These are phyloP conservation scores for Masnerella sp. DNA, from an alignment of 2,888 invertebrate genomes.

Conservation along the genomic window DNA sequence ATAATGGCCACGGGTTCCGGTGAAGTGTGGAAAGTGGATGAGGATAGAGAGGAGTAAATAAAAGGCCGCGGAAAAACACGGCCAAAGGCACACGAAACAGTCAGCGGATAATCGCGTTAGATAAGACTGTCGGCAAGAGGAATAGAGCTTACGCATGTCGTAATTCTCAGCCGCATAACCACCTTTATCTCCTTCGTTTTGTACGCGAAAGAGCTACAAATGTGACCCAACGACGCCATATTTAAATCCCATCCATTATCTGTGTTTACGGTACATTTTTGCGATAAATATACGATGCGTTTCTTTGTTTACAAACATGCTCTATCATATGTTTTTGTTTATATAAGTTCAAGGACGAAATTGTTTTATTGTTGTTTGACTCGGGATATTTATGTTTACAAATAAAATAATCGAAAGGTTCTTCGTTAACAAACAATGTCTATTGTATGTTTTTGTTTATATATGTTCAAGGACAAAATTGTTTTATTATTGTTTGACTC, in stretches of 20 bases:
- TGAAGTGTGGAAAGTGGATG: slow-evolving; percentile 57
- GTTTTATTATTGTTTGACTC: too few relatives aligned
- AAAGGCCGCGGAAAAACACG: slow-evolving; percentile 45
- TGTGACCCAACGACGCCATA: neutral
- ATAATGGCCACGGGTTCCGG: slow-evolving; percentile 66
- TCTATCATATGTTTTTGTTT: too few relatives aligned
- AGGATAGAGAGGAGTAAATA: slow-evolving; percentile 61
- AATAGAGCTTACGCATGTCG: slow-evolving; percentile 71
- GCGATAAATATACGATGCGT: too few relatives aligned
- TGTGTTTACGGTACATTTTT: too few relatives aligned
- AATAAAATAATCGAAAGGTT: too few relatives aligned
- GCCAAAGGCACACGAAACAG: slow-evolving; percentile 49
- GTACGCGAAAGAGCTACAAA: slow-evolving; percentile 22
- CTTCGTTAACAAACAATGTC: too few relatives aligned
- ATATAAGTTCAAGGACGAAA: too few relatives aligned
- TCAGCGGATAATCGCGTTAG: slow-evolving; percentile 64
- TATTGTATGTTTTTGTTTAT: too few relatives aligned
- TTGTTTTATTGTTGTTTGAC: too few relatives aligned
- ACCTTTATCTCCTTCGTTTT: slow-evolving; percentile 23
- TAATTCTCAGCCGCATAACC: slow-evolving; percentile 49
- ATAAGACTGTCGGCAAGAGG: slow-evolving; percentile 75
- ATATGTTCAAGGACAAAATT: too few relatives aligned
- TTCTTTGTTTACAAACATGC: too few relatives aligned
- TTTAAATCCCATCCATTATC: slow-evolving; percentile 2
- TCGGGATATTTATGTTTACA: too few relatives aligned